Evolutionary conservation across 2,888 invertebrate species (phyloP).

Genomic region (Campaea margaritaria): DNA sequence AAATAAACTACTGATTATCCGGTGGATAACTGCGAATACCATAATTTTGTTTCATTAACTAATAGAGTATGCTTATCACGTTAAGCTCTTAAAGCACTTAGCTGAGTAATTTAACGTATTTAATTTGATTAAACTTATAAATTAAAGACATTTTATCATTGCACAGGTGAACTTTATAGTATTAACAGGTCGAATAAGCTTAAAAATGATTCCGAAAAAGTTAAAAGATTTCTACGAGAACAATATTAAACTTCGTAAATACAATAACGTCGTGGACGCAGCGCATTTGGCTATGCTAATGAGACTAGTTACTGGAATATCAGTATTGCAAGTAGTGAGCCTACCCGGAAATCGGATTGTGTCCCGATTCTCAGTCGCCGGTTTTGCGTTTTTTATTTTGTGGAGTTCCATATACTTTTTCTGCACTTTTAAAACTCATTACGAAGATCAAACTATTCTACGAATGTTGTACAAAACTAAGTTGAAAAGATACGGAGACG

Average conservation of each 20-base stretch:
- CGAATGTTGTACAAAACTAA: slow-evolving; percentile 63
- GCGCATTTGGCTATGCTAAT: slow-evolving; percentile 46
- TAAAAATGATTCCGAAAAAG: slow-evolving; percentile 22
- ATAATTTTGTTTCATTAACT: slow-evolving; percentile 70
- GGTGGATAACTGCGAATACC: slow-evolving; percentile 80
- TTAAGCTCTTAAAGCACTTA: slow-evolving; percentile 12
- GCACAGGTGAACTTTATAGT: background rate
- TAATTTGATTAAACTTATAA: slow-evolving; percentile 14
- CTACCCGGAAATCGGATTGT: slow-evolving; percentile 37
- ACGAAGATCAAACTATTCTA: slow-evolving; percentile 61
- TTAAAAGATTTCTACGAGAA: slow-evolving; percentile 34
- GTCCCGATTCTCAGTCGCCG: slow-evolving; percentile 49
- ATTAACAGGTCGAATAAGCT: background rate
- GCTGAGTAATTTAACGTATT: slow-evolving; percentile 9
- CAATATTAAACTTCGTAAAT: slow-evolving; percentile 39
- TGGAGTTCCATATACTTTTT: slow-evolving; percentile 58
- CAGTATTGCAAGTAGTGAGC: slow-evolving; percentile 44
- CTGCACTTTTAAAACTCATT: slow-evolving; percentile 53
- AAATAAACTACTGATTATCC: slow-evolving; percentile 79
- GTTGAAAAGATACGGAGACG: slow-evolving; percentile 66
- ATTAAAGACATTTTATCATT: slow-evolving; percentile 18
- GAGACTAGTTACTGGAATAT: slow-evolving; percentile 55
- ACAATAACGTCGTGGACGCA: slow-evolving; percentile 59
- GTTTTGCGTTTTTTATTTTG: slow-evolving; percentile 48
- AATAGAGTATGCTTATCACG: slow-evolving; percentile 5